Evolutionary conservation across 2,888 invertebrate genomes (phyloP), one percentile per base, ranked within the genome.

Genomic region (Melolontha melolontha): DNA sequence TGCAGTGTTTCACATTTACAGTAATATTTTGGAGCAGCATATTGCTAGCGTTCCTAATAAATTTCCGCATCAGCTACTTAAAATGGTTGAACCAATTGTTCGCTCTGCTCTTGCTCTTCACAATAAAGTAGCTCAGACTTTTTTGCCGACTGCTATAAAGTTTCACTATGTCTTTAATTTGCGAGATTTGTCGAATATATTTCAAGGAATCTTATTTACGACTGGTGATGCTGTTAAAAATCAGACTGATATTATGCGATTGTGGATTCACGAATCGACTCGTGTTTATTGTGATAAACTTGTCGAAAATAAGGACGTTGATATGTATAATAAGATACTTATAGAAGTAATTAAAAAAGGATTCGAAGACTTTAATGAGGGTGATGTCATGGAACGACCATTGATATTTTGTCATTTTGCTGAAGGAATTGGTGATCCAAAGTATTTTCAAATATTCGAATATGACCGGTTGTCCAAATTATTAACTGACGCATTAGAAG

Each of bases 101-200:
- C 83, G 86, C 11, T 89, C 92, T 0, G 95, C 95, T 0, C 85
- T 97, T 5, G 83, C 85, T 1, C 84, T 97, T 22, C 97, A 97
- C 81, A 85, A 85, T 49, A 93, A 91, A 81, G 88, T 97, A 7
- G 84, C 90, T 0, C 80, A 89, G 1, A 88, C 88, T 0, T 97
- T 97, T 84, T 85, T 97, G 71, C 97, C 97, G 0, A 97, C 97
- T 0, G 97, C 97, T 17, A 87, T 95, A 74, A 97, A 96, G 84
- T 97, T 97, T 81, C 97, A 97, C 82, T 98, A 98, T 79, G 88
- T 93, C 69, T 98, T 97, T 83, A 98, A 97, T 81, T 84, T 97
- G 64, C 86, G 97, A 67, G 97, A 98, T 82, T 85, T 97, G 66
- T 93, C 96, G 0, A 97, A 96, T 80, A 92, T 97, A 73, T 97